Percentiles rank a stretch among this genome's conserved stretches.
These are phyloP conservation scores for Anguilla obscura DNA, from an alignment of 2,797 vertebrate species.

Conservation along the genomic window DNA sequence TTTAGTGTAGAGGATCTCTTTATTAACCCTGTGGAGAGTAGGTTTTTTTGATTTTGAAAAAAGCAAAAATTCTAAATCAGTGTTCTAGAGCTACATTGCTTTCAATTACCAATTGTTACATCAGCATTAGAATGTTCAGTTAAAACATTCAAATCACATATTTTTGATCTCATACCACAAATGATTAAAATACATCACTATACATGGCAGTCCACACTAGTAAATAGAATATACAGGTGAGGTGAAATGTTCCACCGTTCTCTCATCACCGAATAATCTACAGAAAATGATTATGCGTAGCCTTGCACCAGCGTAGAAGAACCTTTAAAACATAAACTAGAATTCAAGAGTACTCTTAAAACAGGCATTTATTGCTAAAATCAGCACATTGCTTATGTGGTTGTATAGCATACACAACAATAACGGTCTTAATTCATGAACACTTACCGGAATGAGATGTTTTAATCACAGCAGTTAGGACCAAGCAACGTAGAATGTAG, in stretches of 20 bases:
- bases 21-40: background rate
- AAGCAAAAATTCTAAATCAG: no score
- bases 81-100: no score
- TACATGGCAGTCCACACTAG: background rate
- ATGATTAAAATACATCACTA: background rate
- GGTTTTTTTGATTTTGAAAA: no score
- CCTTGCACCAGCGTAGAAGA: background rate
- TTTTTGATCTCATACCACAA: no score
- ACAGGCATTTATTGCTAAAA: background rate
- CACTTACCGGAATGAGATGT: background rate
- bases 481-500: slow-evolving; percentile 1
- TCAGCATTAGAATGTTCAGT: no score
- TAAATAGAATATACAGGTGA: background rate
- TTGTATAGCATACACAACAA: background rate
- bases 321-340: background rate
- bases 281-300: background rate
- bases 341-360: background rate
- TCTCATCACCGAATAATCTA: background rate
- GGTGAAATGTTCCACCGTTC: background rate
- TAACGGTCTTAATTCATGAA: background rate
- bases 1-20: background rate
- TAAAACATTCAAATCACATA: no score
- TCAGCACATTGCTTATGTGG: background rate
- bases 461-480: slow-evolving; percentile 1
- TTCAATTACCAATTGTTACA: no score